A percentile compares a stretch with the other conserved stretches of the same genome.
phyloP scores from a whole-genome alignment of 1,140 invertebrate genomes.

The Drosophila nasuta region DNA sequence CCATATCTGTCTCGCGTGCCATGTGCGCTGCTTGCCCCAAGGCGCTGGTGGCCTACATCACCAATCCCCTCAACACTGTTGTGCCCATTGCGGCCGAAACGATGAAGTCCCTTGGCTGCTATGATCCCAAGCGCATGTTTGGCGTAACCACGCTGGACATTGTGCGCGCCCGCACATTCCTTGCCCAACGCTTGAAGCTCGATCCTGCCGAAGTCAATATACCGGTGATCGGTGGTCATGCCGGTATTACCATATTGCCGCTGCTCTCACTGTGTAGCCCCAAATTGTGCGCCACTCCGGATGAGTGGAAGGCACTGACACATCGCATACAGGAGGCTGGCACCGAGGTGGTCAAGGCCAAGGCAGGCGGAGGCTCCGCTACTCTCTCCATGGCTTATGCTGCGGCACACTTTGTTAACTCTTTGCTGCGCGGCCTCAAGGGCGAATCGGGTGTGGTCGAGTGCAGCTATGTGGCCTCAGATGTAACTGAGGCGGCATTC shows the following conservation, averaged over 20 bases:
- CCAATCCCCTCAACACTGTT: constrained; percentile 98
- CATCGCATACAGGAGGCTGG: constrained; percentile 97
- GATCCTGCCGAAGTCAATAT: constrained; percentile 92
- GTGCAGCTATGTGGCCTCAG: constrained; percentile 96
- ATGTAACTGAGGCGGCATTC: constrained; percentile 94
- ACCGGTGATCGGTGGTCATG: constrained; percentile 99
- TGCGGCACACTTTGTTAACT: constrained; percentile 94
- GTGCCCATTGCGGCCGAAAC: constrained; percentile 98
- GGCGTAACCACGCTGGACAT: constrained; percentile 98
- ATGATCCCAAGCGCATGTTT: constrained; percentile 96
- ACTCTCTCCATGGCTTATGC: constrained; percentile 99
- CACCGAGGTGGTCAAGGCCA: constrained; percentile 99
- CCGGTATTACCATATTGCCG: constrained; percentile 98
- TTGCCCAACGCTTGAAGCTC: constrained; percentile 91
- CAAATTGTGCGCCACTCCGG: constrained; percentile 88
- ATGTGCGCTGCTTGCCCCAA: constrained; percentile 93
- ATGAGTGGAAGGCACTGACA: constrained; percentile 91
- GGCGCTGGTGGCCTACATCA: constrained; percentile 97
- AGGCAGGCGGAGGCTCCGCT: constrained; percentile 98
- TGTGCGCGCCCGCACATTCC: constrained; percentile 96
- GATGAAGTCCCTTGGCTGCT: constrained; percentile 92
- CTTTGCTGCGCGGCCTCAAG: constrained; percentile 91
- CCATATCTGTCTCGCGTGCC: constrained; percentile 92
- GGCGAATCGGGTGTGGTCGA: constrained; percentile 95
- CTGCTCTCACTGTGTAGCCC: constrained; percentile 96